Base-by-base conservation (phyloP, 2,888 invertebrate genomes). In the Drosophila percnosoma region DNA sequence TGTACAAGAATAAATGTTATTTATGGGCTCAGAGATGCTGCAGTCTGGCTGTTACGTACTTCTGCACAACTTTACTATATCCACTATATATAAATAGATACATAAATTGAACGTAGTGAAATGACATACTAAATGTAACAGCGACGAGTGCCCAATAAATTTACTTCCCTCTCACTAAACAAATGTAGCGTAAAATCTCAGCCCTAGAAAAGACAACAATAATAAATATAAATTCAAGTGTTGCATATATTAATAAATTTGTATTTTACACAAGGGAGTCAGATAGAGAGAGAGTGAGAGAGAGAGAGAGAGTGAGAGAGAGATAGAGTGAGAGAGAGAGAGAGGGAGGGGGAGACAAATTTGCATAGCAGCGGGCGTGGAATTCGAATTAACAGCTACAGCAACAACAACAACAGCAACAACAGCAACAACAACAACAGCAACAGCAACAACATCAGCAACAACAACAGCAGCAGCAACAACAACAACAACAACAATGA, bases 231-330 rank as follows among this genome's bases (percentile, higher is more conserved):
- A 54, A 59, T 71, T 70, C 66, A 73, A 85, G 86, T 85, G 77
- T 79, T 81, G 84, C 79, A 87, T 84, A 87, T 81, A 87, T 84
- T 85, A 87, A 84, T 81, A 84, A 62, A 76, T 82, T 82, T 75
- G 57, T 76, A 52, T 73, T 73, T 52, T 57, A n/a, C 40, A 36
- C 65, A 29, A 24, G 66, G 29, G 58, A n/a, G 18, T 33, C 7
- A 29, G 24, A 0, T 15, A 42, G 52, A 40, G 31, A 4, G 4
- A 2, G 38, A 48, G 15, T 18, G 29, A 1, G 27, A 15, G 58
- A 49, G 0, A 0, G 11, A 51, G 21, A 48, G 15, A 24, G 29
- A 0, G 27, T 18, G 29, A 0, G 27, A 18, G 58, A 49, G 0
- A 0, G 11, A 52, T 18, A 48, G 15, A n/a, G 29, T 0, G 27